Base-by-base conservation (phyloP, 1,140 invertebrate species). In the Amyelois transitella region DNA sequence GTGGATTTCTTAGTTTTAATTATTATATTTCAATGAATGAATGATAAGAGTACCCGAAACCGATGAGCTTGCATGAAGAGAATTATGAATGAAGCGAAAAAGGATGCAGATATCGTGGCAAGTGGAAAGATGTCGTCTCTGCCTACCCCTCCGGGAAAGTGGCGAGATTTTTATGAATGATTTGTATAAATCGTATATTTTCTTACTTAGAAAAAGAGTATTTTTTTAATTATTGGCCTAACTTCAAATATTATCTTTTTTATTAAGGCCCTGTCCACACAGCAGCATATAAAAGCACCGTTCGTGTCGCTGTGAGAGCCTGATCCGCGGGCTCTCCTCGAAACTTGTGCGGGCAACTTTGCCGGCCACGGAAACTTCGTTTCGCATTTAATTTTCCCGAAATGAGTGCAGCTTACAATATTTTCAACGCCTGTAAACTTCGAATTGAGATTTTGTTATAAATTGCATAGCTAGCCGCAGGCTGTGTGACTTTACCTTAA, bases 351-450 rank as follows among this genome's bases (percentile, higher is more conserved):
- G 72, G 75, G 68, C 73, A 86, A 86, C 81, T 85, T 85, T 69
- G 77, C 71, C 76, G 69, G 71, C 68, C 70, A 72, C 66, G 72
- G 64, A 72, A 83, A 87, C 80, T 87, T 84, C 72, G 75, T 78
- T 85, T 84, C 81, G 79, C 81, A 85, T 87, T 87, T 87, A 84
- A 85, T 84, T 85, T 81, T 70, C 67, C 73, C 73, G 74, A 76
- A 87, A 84, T 77, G 77, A 85, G 76, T 80, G 64, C 75, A 72
- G 77, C 76, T 84, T 85, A 85, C 79, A 80, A 85, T 85, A 84
- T 85, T 86, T 84, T 77, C 78, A 73, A 73, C 73, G 73, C 71
- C 76, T 57, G 60, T 68, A 82, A 80, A 73, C 82, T 78, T 76
- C 69, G 58, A 69, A 59, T 73, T 55, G 61, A 56, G 71, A 59